Evolutionary conservation across 2,113 vertebrate species (phyloP).

Genomic region (Chroicocephalus ridibundus): DNA sequence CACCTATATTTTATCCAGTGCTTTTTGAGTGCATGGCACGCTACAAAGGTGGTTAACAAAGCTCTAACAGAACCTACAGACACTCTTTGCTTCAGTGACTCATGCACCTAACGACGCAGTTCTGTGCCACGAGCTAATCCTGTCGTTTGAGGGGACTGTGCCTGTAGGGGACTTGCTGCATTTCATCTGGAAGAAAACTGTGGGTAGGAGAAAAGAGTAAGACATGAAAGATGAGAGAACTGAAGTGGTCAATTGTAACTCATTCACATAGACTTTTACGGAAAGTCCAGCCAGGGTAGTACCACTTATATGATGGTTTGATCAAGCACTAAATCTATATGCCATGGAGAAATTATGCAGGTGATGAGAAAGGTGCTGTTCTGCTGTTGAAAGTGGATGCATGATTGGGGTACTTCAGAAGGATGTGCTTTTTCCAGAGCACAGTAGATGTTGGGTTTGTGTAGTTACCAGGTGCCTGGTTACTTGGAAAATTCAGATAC

Average conservation of each 20-base stretch:
- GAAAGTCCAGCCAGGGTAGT: background rate
- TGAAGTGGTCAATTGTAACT: background rate
- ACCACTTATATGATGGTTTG: background rate
- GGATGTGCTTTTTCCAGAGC: background rate
- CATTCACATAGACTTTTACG: background rate
- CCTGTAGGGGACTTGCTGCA: background rate
- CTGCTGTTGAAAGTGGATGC: background rate
- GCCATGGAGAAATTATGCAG: background rate
- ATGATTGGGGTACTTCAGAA: background rate
- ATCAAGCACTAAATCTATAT: background rate
- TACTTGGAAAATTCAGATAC: background rate
- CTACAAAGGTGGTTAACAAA: background rate
- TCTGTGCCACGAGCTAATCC: background rate
- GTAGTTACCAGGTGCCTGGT: background rate
- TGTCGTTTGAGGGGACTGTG: background rate
- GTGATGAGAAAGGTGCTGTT: background rate
- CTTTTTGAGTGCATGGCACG: background rate
- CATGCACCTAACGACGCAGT: background rate
- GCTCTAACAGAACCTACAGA: background rate
- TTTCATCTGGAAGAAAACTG: background rate
- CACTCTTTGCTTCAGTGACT: background rate
- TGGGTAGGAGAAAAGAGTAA: background rate
- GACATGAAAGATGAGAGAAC: background rate
- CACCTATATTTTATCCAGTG: background rate
- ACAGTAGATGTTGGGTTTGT: background rate